Conservation (phyloP, 2,888 invertebrate species). For the Acronicta psi region DNA sequence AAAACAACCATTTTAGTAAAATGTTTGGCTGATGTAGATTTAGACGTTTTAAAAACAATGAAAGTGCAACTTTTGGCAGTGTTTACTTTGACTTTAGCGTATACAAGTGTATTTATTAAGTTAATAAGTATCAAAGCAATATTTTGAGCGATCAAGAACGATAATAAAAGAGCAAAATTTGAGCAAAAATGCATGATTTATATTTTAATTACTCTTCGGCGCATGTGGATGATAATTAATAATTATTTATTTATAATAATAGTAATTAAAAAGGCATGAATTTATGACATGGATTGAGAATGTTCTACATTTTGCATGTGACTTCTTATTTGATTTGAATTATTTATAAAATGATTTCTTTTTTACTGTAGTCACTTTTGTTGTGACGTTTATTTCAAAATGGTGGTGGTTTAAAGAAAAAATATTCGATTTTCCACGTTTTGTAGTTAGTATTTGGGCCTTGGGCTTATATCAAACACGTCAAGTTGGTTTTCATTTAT, state of each 20-base stretch:
- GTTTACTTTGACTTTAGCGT: constrained; percentile 50
- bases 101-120: constrained; percentile 54
- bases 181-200: constrained; percentile 58
- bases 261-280: constrained; percentile 38
- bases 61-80: constrained; percentile 57
- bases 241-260: constrained; percentile 10
- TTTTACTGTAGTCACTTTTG: constrained; percentile 1
- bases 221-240: constrained; percentile 50
- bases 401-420: constrained; percentile 42
- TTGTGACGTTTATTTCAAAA: constrained; percentile 5
- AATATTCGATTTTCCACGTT: constrained; percentile 32
- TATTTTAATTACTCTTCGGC: constrained; percentile 25
- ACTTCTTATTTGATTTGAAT: background rate
- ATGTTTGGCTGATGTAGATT: constrained; percentile 57
- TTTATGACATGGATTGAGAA: constrained; percentile 5
- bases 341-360: constrained; percentile 2
- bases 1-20: constrained; percentile 31
- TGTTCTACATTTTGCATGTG: constrained; percentile 27
- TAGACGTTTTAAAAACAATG: constrained; percentile 29
- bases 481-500: background rate
- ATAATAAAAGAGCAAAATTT: constrained; percentile 35
- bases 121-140: constrained; percentile 65
- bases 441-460: constrained; percentile 47
- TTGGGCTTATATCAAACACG: constrained; percentile 27
- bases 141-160: constrained; percentile 80